Evolutionary conservation across 2,888 invertebrate species (phyloP), one percentile per base, ranked within the genome.

Genomic region (Melanotus villosus): DNA sequence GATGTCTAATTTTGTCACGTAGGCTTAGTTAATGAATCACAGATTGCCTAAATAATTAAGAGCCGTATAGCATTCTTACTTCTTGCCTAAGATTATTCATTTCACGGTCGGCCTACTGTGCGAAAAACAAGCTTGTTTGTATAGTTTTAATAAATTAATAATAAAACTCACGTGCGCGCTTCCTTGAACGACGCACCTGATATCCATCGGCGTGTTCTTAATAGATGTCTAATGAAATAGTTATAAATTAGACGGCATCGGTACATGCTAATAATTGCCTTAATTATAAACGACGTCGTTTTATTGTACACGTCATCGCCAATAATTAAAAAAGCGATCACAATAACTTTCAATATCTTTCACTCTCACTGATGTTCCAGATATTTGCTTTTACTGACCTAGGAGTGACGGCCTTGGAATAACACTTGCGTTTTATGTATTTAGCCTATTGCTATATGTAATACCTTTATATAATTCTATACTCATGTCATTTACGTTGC

Each of bases 321-420:
- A 12, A 4, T 47, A 47, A 47, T 47, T 47, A 47, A 47, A 41
- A 41, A 41, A 34, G 7, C 14, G 2, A 23, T 47, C 12, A 32
- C 32, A 32, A 32, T 32, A 32, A 52, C 18, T 52, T 52, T 52
- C 52, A 18, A 14, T 52, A 18, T 58, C 43, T 60, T 60, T 60
- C 59, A 34, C 47, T 60, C 32, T 47, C 30, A 26, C 43, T 16
- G 59, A 60, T 60, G 63, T 36, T 50, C 63, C 30, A 63, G 23
- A 50, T 63, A 52, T 14, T 50, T 14, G 38, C 63, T 63, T 63
- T 63, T 63, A 63, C 41, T 63, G 63, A 63, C 63, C 63, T 63
- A 50, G 43, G 60, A 60, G 30, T 52, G 52, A 50, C 34, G 45
- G 47, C 63, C 63, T 63, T 63, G 63, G 18, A 47, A 26, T 45